Evolutionary conservation across 2,113 vertebrate species (phyloP), one percentile per base, ranked within the genome.

Genomic region (Centropus unirufus): DNA sequence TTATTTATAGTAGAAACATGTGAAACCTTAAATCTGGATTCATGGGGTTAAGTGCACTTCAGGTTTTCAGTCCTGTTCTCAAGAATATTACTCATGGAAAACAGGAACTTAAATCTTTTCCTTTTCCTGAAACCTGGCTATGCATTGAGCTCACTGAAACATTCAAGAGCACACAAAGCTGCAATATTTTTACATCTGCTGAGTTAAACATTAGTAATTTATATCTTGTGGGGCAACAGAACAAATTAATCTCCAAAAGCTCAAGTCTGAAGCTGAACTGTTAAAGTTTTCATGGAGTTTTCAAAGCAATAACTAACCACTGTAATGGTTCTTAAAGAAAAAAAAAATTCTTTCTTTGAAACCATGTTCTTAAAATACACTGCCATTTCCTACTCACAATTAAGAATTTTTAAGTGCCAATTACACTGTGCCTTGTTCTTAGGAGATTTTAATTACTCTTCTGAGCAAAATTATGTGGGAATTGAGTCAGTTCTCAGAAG

Each of bases 361-460:
- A 92, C 3, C 9, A 29, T 76, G 42, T 51, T 82, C 51, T 73
- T 93, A 58, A 95, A 92, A 79, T 85, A 79, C 2, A 3, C 4
- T 47, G 9, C 57, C 1, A 0, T 87, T 7, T 79, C 22, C 22
- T n/a, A 87, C 44, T 79, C 57, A 82, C 57, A 95, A 84, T 82
- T 87, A 91, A 59, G 52, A 76, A n/a, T 82, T 87, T 86, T 92
- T 58, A 91, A 82, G 87, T 69, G 40, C 17, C 83, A 93, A 66
- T 95, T 92, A 89, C 66, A 69, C 29, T 4, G 0, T 70, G 24
- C 69, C 84, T 64, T 82, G 9, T 30, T 91, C 54, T 87, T 92
- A 58, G 92, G 52, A 93, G 63, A 73, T 73, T 95, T 92, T 93
- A 66, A 93, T 87, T 85, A 36, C 63, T 76, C 59, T 90, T 89